A percentile compares a stretch with the other conserved stretches of the same genome.
Conservation (phyloP, 2,888 invertebrate genomes). For the Drosophila pseudotakahashii region DNA sequence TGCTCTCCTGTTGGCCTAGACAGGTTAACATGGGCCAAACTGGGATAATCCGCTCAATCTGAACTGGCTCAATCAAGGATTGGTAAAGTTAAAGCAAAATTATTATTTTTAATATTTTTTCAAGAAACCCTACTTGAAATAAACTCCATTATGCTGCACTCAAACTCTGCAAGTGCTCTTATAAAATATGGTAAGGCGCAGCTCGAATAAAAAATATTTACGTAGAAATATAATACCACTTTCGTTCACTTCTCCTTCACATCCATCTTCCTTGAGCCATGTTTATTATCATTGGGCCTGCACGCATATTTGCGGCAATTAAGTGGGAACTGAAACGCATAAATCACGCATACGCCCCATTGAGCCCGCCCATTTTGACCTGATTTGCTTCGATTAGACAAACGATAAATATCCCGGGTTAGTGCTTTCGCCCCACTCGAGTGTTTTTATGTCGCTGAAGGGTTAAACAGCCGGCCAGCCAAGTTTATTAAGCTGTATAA, state of each 20-base stretch:
- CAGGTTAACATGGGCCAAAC: neutral
- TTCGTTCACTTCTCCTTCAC: slow-evolving; percentile 1
- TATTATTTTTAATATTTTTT: no score
- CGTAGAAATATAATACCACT: slow-evolving; percentile 1
- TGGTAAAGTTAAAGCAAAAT: neutral
- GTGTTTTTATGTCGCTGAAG: slow-evolving; percentile 54
- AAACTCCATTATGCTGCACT: neutral
- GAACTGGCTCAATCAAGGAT: slow-evolving; percentile 1
- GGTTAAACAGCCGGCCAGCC: slow-evolving; percentile 48
- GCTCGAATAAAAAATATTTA: neutral
- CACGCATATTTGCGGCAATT: slow-evolving; percentile 63
- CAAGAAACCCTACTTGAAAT: neutral
- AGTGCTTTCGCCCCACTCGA: slow-evolving; percentile 42
- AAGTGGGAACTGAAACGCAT: slow-evolving; percentile 49
- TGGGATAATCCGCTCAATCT: neutral
- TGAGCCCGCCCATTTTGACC: slow-evolving; percentile 53
- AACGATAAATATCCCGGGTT: slow-evolving; percentile 59
- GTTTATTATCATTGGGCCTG: slow-evolving; percentile 40
- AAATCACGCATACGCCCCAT: slow-evolving; percentile 70
- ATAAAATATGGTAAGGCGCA: neutral
- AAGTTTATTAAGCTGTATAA: slow-evolving; percentile 61
- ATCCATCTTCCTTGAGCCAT: slow-evolving; percentile 38
- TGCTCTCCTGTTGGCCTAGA: slow-evolving; percentile 35
- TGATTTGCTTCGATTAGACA: slow-evolving; percentile 70
- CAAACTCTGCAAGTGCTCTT: neutral